Conservation (phyloP, 2,113 vertebrate species). For the Melanocharis versteri region DNA sequence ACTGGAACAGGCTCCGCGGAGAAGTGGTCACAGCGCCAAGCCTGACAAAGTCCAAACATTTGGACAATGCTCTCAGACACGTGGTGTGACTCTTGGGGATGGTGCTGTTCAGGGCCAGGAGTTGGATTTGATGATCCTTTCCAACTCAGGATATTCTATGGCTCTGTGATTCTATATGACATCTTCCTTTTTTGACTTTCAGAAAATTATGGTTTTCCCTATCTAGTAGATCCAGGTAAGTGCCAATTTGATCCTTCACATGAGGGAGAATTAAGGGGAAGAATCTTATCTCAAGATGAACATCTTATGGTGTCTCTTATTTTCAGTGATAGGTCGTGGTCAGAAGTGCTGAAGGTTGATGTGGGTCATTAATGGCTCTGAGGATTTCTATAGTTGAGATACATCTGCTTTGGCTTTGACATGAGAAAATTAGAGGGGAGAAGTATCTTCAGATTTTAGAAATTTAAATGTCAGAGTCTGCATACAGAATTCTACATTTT, state of each 20-base stretch:
- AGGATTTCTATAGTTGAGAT: not conserved
- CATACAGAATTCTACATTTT: not conserved
- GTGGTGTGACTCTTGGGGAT: not conserved
- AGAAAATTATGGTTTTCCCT: not conserved
- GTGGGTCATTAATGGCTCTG: not conserved
- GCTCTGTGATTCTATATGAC: not conserved
- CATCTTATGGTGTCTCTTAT: not conserved
- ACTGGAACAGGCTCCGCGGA: not conserved
- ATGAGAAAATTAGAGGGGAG: not conserved
- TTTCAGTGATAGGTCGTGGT: not conserved
- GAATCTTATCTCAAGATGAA: not conserved
- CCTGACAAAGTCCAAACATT: not conserved
- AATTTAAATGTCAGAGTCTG: not conserved
- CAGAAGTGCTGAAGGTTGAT: not conserved
- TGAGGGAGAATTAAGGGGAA: not conserved
- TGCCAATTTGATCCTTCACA: not conserved
- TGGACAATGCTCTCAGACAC: rapidly evolving
- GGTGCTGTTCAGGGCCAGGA: not conserved
- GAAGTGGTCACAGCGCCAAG: not conserved
- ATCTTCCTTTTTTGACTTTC: not conserved
- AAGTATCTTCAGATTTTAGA: not conserved
- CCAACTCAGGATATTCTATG: not conserved
- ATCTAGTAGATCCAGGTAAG: not conserved
- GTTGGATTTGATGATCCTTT: not conserved
- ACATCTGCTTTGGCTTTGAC: not conserved